These are phyloP conservation scores for Sebastolobus altivelis DNA, from an alignment of 2,797 vertebrate genomes.

Conservation along the genomic window DNA sequence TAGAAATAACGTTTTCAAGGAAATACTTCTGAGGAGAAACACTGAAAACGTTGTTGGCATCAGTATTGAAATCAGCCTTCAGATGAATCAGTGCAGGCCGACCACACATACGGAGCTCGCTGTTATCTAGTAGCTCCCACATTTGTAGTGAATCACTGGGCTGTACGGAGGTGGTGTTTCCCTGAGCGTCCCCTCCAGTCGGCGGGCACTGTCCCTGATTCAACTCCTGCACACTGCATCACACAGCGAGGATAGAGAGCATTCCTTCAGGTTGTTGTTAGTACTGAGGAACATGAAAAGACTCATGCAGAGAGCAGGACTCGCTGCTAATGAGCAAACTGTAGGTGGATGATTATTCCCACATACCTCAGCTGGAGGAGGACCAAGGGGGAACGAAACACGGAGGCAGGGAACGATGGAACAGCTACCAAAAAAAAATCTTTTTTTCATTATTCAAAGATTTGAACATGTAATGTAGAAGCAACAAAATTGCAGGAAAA, in stretches of 20 bases:
- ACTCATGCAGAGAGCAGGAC: slow-evolving; percentile 61
- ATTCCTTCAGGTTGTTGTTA: slow-evolving; percentile 65
- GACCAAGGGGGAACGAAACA: slow-evolving; percentile 32
- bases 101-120: neutral
- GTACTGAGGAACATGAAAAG: slow-evolving; percentile 71
- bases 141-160: slow-evolving; percentile 11
- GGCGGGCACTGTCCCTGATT: slow-evolving; percentile 39
- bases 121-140: neutral
- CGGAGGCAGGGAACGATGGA: slow-evolving; percentile 19
- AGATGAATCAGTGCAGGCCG: neutral
- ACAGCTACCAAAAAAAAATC: neutral
- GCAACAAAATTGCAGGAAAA: slow-evolving; percentile 6
- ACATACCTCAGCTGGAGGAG: slow-evolving; percentile 69
- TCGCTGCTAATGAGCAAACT: slow-evolving; percentile 72
- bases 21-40: neutral
- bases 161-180: slow-evolving; percentile 27
- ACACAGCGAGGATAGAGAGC: slow-evolving; percentile 28
- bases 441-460: slow-evolving; percentile 19
- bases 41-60: neutral
- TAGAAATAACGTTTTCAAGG: slow-evolving; percentile 7
- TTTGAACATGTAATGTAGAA: slow-evolving; percentile 36
- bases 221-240: slow-evolving; percentile 41
- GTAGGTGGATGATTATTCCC: slow-evolving; percentile 75
- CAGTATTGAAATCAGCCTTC: neutral
- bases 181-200: slow-evolving; percentile 32